phyloP scores from a whole-genome alignment of 2,797 vertebrate species.

The Leucoraja ocellata region DNA sequence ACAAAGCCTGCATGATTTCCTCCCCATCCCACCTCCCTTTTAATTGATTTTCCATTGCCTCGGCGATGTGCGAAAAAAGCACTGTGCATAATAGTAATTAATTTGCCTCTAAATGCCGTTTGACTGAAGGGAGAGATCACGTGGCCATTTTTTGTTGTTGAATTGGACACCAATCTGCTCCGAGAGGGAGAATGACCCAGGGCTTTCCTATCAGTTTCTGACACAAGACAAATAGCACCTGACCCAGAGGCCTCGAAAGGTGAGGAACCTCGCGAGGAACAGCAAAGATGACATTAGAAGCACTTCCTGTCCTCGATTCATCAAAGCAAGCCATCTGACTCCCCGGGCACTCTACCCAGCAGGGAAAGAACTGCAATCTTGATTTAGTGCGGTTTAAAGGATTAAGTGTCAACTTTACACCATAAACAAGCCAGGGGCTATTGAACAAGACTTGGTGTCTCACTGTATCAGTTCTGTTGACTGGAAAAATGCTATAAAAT shows the following conservation, averaged over 20 bases:
- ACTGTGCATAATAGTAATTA: not conserved
- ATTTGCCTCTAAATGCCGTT: not conserved
- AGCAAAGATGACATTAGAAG: constrained; percentile 29
- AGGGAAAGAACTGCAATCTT: constrained; percentile 32
- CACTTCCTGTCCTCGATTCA: constrained; percentile 33
- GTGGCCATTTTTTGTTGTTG: constrained; percentile 41
- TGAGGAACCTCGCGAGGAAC: constrained; percentile 47
- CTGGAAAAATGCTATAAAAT: not conserved
- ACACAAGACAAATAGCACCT: constrained; percentile 49
- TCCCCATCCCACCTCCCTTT: not conserved
- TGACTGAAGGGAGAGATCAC: not conserved
- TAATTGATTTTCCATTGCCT: not conserved
- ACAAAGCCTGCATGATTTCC: not conserved
- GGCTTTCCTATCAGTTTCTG: constrained; percentile 41
- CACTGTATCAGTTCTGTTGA: constrained; percentile 16
- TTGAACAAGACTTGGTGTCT: constrained; percentile 33
- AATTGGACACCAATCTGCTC: constrained; percentile 40
- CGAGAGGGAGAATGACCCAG: constrained; percentile 45
- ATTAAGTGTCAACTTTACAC: constrained; percentile 37
- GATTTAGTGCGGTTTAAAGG: constrained; percentile 38
- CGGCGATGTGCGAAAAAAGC: not conserved
- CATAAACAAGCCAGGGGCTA: constrained; percentile 37
- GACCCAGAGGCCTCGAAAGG: constrained; percentile 47
- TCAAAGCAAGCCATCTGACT: constrained; percentile 32
- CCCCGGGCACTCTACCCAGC: constrained; percentile 18